phyloP scores from a whole-genome alignment of 2,113 vertebrate genomes.

The Dunckerocampus dactyliophorus region DNA sequence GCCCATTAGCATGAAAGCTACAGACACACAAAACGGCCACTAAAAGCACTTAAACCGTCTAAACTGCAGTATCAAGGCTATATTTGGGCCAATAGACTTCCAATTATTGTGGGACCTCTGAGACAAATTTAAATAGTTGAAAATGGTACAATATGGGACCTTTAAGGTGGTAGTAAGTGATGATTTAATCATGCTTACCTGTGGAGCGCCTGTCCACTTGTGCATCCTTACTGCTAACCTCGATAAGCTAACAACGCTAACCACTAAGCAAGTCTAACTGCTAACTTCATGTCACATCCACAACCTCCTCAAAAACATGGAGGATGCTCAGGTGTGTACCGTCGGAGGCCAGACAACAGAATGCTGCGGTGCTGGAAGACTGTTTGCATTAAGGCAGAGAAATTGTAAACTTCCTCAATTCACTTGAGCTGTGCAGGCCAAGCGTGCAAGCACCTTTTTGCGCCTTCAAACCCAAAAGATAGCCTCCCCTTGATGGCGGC shows the following conservation, averaged over 20 bases:
- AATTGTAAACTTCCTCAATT: constrained; percentile 61
- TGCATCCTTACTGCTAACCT: background rate
- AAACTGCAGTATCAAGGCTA: too few species aligned
- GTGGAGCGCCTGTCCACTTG: background rate
- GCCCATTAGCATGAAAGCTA: too few species aligned
- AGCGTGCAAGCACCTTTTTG: constrained; percentile 24
- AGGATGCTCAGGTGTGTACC: background rate
- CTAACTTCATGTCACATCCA: background rate
- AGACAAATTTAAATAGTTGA: too few species aligned
- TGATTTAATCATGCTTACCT: background rate
- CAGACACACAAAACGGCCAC: too few species aligned
- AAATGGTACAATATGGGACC: background rate
- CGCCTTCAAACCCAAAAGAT: constrained; percentile 33
- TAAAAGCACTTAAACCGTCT: too few species aligned
- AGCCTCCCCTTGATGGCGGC: constrained; percentile 6
- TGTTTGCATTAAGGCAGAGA: constrained; percentile 68
- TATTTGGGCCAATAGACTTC: too few species aligned
- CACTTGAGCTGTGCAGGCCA: constrained; percentile 24
- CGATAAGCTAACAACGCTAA: background rate
- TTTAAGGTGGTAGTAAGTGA: background rate
- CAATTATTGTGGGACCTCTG: too few species aligned
- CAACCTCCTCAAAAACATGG: background rate
- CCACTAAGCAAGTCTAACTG: background rate
- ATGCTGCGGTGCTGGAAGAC: constrained; percentile 32
- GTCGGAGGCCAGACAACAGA: constrained; percentile 17